Evolutionary conservation across 2,797 vertebrate genomes (phyloP), one percentile per base, ranked within the genome.

Genomic region (Heterohyrax brucei): DNA sequence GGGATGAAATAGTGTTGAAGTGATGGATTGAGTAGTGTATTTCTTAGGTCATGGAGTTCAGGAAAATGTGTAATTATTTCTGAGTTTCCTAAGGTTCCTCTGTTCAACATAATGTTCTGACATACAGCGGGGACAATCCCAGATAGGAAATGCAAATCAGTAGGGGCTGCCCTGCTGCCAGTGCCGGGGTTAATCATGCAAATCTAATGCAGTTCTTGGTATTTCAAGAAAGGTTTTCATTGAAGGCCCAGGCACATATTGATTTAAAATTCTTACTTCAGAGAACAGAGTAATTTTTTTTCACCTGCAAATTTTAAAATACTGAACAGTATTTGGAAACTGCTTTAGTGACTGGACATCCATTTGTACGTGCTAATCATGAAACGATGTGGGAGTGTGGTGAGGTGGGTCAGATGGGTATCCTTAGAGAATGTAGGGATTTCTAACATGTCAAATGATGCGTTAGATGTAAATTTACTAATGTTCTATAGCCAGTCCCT

Each of bases 141-240:
- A 85, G 93, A 66, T 59, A 89, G 10, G 48, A 95, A 95, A 95
- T 73, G 91, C 72, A 96, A 88, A 87, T 79, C 85, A 2, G 62
- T 7, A 39, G 56, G 48, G 7, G 6, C 46, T 78, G n/a, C 21
- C 62, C 50, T 12, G 30, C 87, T 48, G 10, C 30, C 2, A 0
- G 24, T 0, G 4, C 78, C 0, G 4, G 79, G 87, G 89, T 96
- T 96, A 91, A 96, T 97, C 93, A 92, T 96, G 79, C 94, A 96
- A 90, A 94, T 97, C 72, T 33, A 93, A 93, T 95, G 84, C 94
- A 73, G 62, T 86, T 92, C 93, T 96, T 96, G 85, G 87, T 96
- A 94, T 97, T 96, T 97, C 85, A 61, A 61, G 93, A 93, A 94
- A 88, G 89, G 89, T 77, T 95, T 97, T 68, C 26, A 14, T 62